Conservation (phyloP, 2,797 vertebrate species). For the Peromyscus eremicus region DNA sequence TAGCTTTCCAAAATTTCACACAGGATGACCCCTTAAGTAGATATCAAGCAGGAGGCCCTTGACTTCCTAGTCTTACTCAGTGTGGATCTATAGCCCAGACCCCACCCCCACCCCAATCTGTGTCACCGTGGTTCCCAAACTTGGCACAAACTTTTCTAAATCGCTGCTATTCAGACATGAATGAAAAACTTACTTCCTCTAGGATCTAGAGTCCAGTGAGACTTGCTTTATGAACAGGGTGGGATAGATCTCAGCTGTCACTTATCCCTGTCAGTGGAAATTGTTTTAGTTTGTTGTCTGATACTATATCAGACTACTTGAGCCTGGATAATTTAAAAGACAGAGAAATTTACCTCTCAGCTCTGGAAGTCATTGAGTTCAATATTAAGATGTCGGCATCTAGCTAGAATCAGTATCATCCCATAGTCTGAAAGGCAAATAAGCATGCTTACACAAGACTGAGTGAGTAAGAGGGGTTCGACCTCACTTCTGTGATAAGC, state of each 20-base stretch:
- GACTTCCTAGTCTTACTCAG: not conserved
- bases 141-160: not conserved
- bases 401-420: not conserved
- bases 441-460: not conserved
- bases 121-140: not conserved
- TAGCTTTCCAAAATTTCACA: conserved; percentile 19
- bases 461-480: not conserved
- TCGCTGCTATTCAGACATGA: not conserved
- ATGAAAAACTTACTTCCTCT: not conserved
- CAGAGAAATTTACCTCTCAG: not conserved
- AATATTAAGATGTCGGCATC: not conserved
- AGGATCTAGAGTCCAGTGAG: not conserved
- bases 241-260: not conserved
- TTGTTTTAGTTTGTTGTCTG: not conserved
- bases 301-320: not conserved
- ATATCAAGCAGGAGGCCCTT: not conserved
- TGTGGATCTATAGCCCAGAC: not conserved
- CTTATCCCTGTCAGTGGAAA: not conserved
- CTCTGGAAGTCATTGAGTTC: not conserved
- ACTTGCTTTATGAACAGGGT: not conserved
- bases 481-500: not conserved
- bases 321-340: not conserved
- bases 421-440: not conserved
- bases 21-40: not conserved
- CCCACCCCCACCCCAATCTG: not conserved